phyloP scores from a whole-genome alignment of 1,140 invertebrate species.

The Lordiphosa stackelbergi region DNA sequence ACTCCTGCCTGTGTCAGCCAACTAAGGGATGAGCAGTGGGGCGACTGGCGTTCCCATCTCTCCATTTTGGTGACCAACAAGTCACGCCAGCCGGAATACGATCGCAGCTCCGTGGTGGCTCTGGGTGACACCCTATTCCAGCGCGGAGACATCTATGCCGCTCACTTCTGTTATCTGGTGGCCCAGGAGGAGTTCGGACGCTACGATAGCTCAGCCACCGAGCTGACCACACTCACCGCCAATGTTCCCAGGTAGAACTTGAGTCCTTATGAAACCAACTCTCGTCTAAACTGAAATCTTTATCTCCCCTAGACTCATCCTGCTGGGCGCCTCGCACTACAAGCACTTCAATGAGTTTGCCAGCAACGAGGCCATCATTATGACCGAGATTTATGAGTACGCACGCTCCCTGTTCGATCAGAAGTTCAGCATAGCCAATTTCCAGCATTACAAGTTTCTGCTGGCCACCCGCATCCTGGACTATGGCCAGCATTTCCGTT shows the following conservation, averaged over 20 bases:
- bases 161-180: constrained; percentile 96
- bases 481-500: constrained; percentile 87
- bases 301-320: constrained; percentile 81
- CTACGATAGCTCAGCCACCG: constrained; percentile 76
- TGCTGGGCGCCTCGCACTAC: constrained; percentile 86
- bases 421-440: constrained; percentile 84
- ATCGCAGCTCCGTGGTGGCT: constrained; percentile 88
- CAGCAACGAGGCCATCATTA: constrained; percentile 90
- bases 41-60: constrained; percentile 96
- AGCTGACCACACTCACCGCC: constrained; percentile 55
- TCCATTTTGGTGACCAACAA: constrained; percentile 96
- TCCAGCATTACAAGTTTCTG: constrained; percentile 87
- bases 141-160: constrained; percentile 88
- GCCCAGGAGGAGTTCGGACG: constrained; percentile 86
- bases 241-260: constrained; percentile 60
- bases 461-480: constrained; percentile 87
- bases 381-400: constrained; percentile 97
- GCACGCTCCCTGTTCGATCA: constrained; percentile 88
- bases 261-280: neutral
- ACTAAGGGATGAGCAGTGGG: constrained; percentile 92
- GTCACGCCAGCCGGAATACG: constrained; percentile 86
- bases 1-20: constrained; percentile 90
- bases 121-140: constrained; percentile 84
- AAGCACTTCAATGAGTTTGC: constrained; percentile 84
- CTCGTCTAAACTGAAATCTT: neutral